Base-by-base conservation (phyloP, 2,113 vertebrate genomes). In the Hucho hucho region DNA sequence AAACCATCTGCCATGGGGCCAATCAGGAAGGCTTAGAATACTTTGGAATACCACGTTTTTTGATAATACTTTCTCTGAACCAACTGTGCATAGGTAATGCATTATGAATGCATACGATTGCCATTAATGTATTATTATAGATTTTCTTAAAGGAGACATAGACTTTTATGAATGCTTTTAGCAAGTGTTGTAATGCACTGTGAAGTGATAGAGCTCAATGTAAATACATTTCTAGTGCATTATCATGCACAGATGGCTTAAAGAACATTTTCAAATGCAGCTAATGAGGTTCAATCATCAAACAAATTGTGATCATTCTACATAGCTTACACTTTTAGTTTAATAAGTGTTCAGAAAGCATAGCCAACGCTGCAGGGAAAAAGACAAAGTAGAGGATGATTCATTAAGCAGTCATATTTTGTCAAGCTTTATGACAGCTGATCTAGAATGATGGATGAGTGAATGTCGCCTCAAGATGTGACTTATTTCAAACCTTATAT, bases 361-460 rank as follows among this genome's bases (percentile, higher is more conserved):
- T 22, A 22, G 20, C n/a, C 58, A 61, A 22, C 20, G 58, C 18
- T 22, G 58, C 58, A 56, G 49, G 49, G 49, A 16, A 53, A 4
- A 14, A 53, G 16, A 53, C 49, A 53, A 43, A 43, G 37, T 43
- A 43, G 37, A 11, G 37, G 37, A 43, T 43, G 37, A 43, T 43
- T 53, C 13, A 53, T 18, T 3, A 18, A 18, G 49, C 49, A 13
- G 58, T 61, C n/a, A n/a, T 11, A n/a, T 61, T 22, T 22, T 9
- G 4, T 61, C 58, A 61, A 22, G 20, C n/a, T 22, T 24, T 4
- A n/a, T 61, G 58, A 89, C 88, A 87, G 86, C 75, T 85, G 88
- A 90, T 86, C 64, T 65, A 28, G 16, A 32, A 13, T 91, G 89
- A 91, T 89, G 86, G 86, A 89, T 89, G 89, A 43, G 14, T 16